Evolutionary conservation across 2,888 invertebrate species (phyloP).

Genomic region (Hartigia nigra): DNA sequence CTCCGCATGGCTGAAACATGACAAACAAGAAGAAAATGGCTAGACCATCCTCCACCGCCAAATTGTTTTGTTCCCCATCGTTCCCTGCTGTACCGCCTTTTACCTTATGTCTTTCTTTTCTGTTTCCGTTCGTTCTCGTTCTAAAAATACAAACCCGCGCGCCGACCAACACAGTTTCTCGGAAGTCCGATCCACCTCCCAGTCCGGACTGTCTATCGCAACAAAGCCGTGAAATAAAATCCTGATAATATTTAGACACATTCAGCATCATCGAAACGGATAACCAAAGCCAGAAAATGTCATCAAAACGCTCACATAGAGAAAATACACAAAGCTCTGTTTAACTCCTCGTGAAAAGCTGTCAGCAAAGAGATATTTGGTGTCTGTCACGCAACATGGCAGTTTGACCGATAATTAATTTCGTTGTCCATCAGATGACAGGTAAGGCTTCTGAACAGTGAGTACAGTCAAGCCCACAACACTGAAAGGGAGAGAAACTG

Average conservation of each 20-base stretch:
- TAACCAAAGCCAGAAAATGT: not conserved
- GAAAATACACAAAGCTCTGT: not conserved
- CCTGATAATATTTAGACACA: not conserved
- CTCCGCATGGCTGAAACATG: not conserved
- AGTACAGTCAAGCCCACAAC: not conserved
- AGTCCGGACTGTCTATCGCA: not conserved
- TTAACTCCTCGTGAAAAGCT: not conserved
- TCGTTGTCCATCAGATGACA: not conserved
- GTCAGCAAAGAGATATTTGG: not conserved
- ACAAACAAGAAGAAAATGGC: constrained; percentile 1
- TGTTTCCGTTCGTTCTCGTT: constrained; percentile 19
- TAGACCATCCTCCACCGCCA: constrained; percentile 4
- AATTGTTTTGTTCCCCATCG: constrained; percentile 8
- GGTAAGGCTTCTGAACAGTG: not conserved
- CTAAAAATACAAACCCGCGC: constrained; percentile 6
- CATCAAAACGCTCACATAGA: not conserved
- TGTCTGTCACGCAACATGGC: not conserved
- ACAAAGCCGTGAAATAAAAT: not conserved
- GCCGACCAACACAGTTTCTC: constrained; percentile 1
- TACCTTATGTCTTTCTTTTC: constrained; percentile 20
- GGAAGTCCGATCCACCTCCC: not conserved
- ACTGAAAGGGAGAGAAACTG: not conserved
- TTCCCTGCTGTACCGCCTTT: not conserved
- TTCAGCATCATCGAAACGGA: not conserved
- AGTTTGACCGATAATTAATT: not conserved